Evolutionary conservation across 2,888 invertebrate genomes (phyloP), one percentile per base, ranked within the genome.

Genomic region (Perdita meconis): DNA sequence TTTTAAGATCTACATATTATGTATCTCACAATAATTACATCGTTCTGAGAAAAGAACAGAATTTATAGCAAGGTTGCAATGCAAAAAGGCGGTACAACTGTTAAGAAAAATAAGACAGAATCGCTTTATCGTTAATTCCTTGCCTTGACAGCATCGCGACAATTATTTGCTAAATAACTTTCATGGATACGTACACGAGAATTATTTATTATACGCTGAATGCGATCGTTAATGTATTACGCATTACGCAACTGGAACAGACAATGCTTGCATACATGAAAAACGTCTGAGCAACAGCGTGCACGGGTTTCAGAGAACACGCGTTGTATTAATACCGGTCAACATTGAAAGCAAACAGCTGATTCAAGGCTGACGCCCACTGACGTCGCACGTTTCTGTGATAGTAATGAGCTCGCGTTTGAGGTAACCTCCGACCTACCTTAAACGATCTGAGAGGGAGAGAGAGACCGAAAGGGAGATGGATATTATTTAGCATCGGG

Each of bases 301-400:
- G 40, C 42, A 53, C 71, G 55, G 47, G 42, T 64, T 72, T 65
- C 65, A 38, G 44, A 51, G 69, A 61, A 57, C 65, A 78, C 70
- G 63, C 65, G 75, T 57, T 72, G 82, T 86, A 86, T 84, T 86
- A 87, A 89, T 83, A 85, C 81, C 66, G 86, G 84, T 86, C 84
- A 87, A 84, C 89, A 88, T 86, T 89, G 86, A 86, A 88, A 84
- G 83, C 82, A 86, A 88, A 88, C 89, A 89, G 89, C 88, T 88
- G 87, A 89, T 86, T 83, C 87, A 86, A 89, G 89, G 88, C 78
- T 66, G 72, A 82, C 86, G 81, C 83, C 86, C 81, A 84, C 83
- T 61, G 69, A 67, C 79, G 66, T 72, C 56, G 63, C 42, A 67
- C 66, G 74, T 74, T 78, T 34, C 68, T 76, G 42, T 22, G 63